Conservation (phyloP, 2,797 vertebrate species). For the Megaceryle alcyon region DNA sequence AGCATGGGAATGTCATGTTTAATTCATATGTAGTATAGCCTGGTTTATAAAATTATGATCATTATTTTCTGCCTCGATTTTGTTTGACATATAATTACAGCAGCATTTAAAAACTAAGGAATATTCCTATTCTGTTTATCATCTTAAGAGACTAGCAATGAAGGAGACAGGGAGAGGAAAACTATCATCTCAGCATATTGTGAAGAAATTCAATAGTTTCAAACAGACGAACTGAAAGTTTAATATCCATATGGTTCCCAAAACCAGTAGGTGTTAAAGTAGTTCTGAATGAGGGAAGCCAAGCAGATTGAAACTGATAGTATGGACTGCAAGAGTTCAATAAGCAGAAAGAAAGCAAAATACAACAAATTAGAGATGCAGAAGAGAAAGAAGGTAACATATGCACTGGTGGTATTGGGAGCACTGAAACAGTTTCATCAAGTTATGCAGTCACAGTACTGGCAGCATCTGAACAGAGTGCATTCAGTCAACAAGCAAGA, state of each 20-base stretch:
- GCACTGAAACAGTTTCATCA: neutral
- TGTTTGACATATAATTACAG: neutral
- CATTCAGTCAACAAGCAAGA: neutral
- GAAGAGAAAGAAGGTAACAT: neutral
- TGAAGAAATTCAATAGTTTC: neutral
- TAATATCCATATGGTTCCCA: neutral
- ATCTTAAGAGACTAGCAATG: neutral
- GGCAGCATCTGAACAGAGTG: neutral
- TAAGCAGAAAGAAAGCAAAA: neutral
- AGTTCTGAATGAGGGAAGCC: constrained; percentile 13
- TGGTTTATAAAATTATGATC: constrained; percentile 21
- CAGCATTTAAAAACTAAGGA: neutral
- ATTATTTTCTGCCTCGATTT: constrained; percentile 12
- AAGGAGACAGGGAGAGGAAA: neutral
- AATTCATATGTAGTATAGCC: neutral
- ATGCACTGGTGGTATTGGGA: neutral
- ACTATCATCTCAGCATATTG: neutral
- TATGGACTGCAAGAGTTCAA: neutral
- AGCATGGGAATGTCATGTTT: neutral
- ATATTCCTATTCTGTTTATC: neutral
- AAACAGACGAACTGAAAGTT: constrained; percentile 3
- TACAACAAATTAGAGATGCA: neutral
- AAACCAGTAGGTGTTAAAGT: neutral
- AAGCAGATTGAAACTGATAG: constrained; percentile 20
- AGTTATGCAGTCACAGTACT: neutral